Evolutionary conservation across 2,797 vertebrate species (phyloP).

Genomic region (Acipenser ruthenus): DNA sequence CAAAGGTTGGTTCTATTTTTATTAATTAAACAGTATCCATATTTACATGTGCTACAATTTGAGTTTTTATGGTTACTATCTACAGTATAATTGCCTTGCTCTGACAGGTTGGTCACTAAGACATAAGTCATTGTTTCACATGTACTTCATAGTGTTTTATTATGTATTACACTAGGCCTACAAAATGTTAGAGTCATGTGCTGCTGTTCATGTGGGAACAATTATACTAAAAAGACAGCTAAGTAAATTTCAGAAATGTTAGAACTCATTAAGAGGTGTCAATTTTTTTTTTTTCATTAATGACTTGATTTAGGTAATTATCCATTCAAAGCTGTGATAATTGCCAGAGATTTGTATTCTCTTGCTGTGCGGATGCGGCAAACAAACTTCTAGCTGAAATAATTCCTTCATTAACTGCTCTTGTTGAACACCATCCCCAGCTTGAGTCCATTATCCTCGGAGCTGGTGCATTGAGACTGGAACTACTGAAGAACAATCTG

Average conservation of each 20-base stretch:
- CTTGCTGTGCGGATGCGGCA: background rate
- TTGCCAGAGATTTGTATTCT: background rate
- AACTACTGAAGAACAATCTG: background rate
- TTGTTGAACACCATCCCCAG: background rate
- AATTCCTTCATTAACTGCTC: background rate
- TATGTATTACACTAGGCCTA: too few relatives aligned
- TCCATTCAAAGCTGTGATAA: background rate
- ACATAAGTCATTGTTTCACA: too few relatives aligned
- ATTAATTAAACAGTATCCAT: too few relatives aligned
- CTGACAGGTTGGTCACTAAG: too few relatives aligned
- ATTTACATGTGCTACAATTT: too few relatives aligned
- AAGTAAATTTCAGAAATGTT: background rate
- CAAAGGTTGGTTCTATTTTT: too few relatives aligned
- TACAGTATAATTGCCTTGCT: too few relatives aligned
- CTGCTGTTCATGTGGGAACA: too few relatives aligned
- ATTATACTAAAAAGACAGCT: background rate
- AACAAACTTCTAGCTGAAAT: background rate
- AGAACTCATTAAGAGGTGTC: background rate
- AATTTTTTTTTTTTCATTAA: background rate
- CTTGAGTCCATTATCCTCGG: background rate
- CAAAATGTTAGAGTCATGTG: too few relatives aligned
- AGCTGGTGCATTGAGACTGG: background rate
- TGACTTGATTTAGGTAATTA: too few relatives aligned
- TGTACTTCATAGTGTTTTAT: too few relatives aligned
- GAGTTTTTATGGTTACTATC: too few relatives aligned